These are phyloP conservation scores for Pseudeuparius sepicola DNA, from an alignment of 2,888 invertebrate species.

Conservation along the genomic window DNA sequence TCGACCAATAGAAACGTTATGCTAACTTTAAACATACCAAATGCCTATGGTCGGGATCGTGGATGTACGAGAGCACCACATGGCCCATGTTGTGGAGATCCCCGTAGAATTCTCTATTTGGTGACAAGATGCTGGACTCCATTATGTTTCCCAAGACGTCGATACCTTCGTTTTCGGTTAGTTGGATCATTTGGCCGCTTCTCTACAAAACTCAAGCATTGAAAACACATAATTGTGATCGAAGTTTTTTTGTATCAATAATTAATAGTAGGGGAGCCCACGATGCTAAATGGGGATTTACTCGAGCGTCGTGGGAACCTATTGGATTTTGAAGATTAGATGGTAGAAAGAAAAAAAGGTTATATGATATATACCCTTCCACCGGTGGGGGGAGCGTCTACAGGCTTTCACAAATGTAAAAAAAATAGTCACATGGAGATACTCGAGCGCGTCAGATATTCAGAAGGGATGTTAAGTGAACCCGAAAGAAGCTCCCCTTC, in stretches of 20 bases:
- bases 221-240: slow-evolving; percentile 3
- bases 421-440: too few relatives aligned
- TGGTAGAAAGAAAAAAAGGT: too few relatives aligned
- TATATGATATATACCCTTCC: too few relatives aligned
- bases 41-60: slow-evolving; percentile 72
- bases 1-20: background rate
- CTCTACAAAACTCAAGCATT: slow-evolving; percentile 42
- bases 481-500: too few relatives aligned
- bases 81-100: slow-evolving; percentile 79
- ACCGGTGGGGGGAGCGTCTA: too few relatives aligned
- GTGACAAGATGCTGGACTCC: slow-evolving; percentile 60
- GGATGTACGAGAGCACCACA: slow-evolving; percentile 62
- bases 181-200: slow-evolving; percentile 43
- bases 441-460: too few relatives aligned
- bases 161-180: slow-evolving; percentile 63
- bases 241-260: background rate
- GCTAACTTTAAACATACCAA: slow-evolving; percentile 42
- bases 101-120: slow-evolving; percentile 62
- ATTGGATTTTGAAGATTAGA: too few relatives aligned
- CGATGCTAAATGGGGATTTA: too few relatives aligned
- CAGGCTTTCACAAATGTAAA: slow-evolving; percentile 1
- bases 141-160: slow-evolving; percentile 71
- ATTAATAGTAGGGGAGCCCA: background rate
- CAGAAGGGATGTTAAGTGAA: too few relatives aligned
- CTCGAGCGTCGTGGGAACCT: too few relatives aligned